Percentiles rank a stretch among this genome's conserved stretches.
phyloP scores from a whole-genome alignment of 2,797 vertebrate species.

The Pseudochirops cupreus region DNA sequence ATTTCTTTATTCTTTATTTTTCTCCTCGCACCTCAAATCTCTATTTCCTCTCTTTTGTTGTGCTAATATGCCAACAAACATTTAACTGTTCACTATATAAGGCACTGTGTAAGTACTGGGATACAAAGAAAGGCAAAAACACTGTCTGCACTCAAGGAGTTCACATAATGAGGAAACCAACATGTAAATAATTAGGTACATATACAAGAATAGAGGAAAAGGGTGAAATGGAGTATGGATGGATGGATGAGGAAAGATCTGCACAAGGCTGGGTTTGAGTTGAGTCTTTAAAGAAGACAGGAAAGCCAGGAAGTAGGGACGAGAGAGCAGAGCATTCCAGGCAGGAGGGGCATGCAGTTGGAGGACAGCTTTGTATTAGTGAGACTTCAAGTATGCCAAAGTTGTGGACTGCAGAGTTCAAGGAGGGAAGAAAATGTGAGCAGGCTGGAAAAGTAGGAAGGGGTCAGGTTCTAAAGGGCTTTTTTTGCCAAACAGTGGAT shows the following conservation, averaged over 20 bases:
- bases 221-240: no score
- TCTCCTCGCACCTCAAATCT: not conserved
- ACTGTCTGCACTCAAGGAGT: not conserved
- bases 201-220: no score
- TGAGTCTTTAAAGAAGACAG: not conserved
- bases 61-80: not conserved
- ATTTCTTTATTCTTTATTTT: not conserved
- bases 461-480: not conserved
- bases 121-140: not conserved
- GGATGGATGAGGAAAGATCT: not conserved
- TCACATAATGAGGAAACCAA: not conserved
- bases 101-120: not conserved
- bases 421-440: not conserved
- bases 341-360: not conserved
- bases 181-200: no score
- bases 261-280: not conserved
- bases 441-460: not conserved
- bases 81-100: not conserved
- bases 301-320: not conserved
- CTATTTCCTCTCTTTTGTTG: not conserved
- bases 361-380: not conserved
- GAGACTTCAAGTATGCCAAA: not conserved
- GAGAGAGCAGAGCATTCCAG: not conserved
- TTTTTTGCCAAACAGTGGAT: not conserved
- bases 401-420: not conserved